Evolutionary conservation across 2,888 invertebrate species (phyloP).

Genomic region (Diadegma fenestrale): DNA sequence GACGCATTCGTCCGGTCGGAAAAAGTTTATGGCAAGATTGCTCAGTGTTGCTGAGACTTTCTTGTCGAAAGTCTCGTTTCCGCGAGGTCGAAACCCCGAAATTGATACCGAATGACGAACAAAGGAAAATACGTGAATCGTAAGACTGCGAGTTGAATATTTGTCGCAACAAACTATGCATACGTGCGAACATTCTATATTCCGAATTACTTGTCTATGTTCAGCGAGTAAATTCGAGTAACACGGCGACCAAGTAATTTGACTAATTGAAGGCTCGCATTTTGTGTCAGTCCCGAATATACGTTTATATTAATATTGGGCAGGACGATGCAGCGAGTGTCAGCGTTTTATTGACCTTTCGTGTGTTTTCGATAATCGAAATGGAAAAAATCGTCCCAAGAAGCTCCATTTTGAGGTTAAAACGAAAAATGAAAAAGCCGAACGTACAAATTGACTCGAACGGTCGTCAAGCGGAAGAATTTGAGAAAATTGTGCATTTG

Average conservation of each 20-base stretch:
- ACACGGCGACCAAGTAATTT: slow-evolving; percentile 63
- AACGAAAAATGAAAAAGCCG: neutral
- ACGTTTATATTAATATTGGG: slow-evolving; percentile 1
- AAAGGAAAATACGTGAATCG: neutral
- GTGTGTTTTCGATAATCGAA: neutral
- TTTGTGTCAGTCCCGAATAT: slow-evolving; percentile 48
- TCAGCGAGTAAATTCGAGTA: slow-evolving; percentile 58
- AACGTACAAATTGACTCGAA: neutral
- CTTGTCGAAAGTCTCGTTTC: neutral
- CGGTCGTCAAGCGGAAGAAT: neutral
- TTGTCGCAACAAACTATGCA: neutral
- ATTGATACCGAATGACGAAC: neutral
- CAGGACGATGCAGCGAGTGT: slow-evolving; percentile 41
- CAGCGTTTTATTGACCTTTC: neutral
- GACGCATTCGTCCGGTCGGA: too few relatives aligned
- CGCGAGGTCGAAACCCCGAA: neutral
- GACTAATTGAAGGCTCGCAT: slow-evolving; percentile 68
- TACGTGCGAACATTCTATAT: neutral
- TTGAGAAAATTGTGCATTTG: neutral
- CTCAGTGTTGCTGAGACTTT: too few relatives aligned
- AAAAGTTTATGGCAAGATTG: too few relatives aligned
- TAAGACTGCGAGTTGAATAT: neutral
- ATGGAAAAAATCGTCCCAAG: neutral
- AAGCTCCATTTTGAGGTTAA: neutral
- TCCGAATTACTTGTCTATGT: neutral